Evolutionary conservation across 2,797 vertebrate genomes (phyloP).

Genomic region (Graptemys geographica): DNA sequence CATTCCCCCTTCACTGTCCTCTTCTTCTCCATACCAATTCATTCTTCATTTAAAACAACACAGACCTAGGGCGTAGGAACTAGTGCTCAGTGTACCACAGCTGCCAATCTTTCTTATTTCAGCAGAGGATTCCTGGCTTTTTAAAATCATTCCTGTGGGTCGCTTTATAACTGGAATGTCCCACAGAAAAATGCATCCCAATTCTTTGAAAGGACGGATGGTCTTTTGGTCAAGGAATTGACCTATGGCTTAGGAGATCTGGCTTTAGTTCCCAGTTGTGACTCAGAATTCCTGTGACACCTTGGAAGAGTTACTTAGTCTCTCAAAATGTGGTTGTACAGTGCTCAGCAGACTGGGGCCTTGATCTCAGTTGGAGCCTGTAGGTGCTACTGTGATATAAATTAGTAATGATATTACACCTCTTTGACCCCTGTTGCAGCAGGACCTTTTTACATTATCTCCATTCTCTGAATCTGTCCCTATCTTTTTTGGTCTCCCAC

Average conservation of each 20-base stretch:
- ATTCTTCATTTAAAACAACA: neutral
- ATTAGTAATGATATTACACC: conserved; percentile 14
- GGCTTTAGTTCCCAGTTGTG: neutral
- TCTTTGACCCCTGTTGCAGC: conserved; percentile 30
- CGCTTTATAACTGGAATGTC: neutral
- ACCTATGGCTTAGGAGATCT: neutral
- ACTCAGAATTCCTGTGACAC: neutral
- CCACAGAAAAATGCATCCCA: rapidly evolving
- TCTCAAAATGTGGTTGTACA: too few species aligned
- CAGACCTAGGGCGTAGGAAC: neutral
- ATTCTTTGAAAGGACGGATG: neutral
- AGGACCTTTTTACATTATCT: conserved; percentile 10
- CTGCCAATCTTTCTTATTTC: neutral
- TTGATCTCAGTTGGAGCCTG: neutral
- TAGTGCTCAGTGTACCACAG: rapidly evolving
- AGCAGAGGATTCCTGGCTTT: neutral
- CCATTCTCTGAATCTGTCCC: conserved; percentile 32
- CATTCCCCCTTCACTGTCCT: neutral
- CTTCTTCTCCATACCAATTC: neutral
- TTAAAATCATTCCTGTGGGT: neutral
- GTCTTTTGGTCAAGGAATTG: neutral
- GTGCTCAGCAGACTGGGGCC: too few species aligned
- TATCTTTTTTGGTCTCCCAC: conserved; percentile 43
- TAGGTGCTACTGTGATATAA: neutral
- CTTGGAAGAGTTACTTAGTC: neutral